Base-by-base conservation (phyloP, 2,888 invertebrate species). In the Noctua comes region DNA sequence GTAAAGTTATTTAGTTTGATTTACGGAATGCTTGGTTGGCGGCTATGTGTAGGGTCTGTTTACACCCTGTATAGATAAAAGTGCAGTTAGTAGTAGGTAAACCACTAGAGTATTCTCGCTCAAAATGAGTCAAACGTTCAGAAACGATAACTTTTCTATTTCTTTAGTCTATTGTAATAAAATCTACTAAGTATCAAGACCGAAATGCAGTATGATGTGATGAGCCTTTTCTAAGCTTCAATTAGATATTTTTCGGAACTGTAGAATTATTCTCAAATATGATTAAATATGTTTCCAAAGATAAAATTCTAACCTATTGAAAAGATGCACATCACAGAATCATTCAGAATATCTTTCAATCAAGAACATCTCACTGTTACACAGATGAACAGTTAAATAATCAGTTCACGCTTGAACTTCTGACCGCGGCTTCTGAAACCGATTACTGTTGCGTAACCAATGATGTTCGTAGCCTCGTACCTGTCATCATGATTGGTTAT, bases 371-470 rank as follows among this genome's bases (percentile, higher is more conserved):
- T 82, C n/a, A 68, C 46, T 82, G 36, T 70, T 54, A 59, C 31
- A 48, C 43, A 59, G 64, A 82, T 46, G 66, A 68, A 66, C 62
- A 73, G 79, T 86, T 79, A 80, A 83, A 85, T 86, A 80, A 84
- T 76, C 70, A 36, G 68, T 85, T 85, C 79, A 79, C 80, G 76
- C 68, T 85, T 87, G 80, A 86, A 81, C 84, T 79, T 79, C 68
- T 86, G 82, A 83, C 84, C 80, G 48, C 76, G 27, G 68, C 73
- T 65, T 62, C 77, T 79, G 70, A 84, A 87, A 80, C 68, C 54
- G 68, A 77, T 80, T 80, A 57, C 43, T 73, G 6, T 88, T 88
- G 71, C 71, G 76, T 76, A 87, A 88, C 48, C 51, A 68, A 69
- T 66, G 68, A 66, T 70, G 71, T 2, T 76, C 76, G 51, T 8